Conservation (phyloP, 1,140 invertebrate species). For the Homarus americanus region DNA sequence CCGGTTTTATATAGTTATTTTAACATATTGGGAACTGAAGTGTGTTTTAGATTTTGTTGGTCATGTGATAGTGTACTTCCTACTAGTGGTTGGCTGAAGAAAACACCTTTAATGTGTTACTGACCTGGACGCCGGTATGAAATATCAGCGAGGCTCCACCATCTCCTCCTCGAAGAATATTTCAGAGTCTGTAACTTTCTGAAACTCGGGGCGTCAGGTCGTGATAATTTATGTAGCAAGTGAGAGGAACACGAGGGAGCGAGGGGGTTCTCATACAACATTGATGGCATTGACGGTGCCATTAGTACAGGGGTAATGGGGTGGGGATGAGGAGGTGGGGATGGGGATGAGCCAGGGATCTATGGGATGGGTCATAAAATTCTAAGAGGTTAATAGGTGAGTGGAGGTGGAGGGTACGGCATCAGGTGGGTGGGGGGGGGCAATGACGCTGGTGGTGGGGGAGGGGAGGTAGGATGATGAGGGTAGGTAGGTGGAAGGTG, state of each 20-base stretch:
- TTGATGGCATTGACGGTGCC: neutral
- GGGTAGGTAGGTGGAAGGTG: neutral
- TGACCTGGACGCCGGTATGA: too few relatives aligned
- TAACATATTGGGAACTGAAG: too few relatives aligned
- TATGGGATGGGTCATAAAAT: neutral
- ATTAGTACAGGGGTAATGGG: neutral
- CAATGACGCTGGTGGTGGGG: neutral
- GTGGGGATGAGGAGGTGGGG: too few relatives aligned
- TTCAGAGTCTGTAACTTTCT: too few relatives aligned
- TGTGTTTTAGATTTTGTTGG: too few relatives aligned
- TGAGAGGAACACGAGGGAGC: neutral
- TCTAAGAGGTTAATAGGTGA: conserved; percentile 1
- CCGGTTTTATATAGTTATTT: too few relatives aligned
- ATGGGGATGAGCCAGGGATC: neutral
- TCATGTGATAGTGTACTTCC: too few relatives aligned
- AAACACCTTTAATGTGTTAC: too few relatives aligned
- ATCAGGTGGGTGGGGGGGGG: neutral
- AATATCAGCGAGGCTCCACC: too few relatives aligned
- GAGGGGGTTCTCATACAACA: neutral
- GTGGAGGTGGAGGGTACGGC: neutral
- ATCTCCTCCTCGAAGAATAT: too few relatives aligned
- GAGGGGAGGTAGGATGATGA: neutral
- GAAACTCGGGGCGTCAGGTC: neutral
- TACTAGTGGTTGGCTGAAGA: too few relatives aligned
- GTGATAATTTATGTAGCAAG: neutral